These are phyloP conservation scores for Callithrix jacchus DNA, from an alignment of 2,113 vertebrate species.

Conservation along the genomic window DNA sequence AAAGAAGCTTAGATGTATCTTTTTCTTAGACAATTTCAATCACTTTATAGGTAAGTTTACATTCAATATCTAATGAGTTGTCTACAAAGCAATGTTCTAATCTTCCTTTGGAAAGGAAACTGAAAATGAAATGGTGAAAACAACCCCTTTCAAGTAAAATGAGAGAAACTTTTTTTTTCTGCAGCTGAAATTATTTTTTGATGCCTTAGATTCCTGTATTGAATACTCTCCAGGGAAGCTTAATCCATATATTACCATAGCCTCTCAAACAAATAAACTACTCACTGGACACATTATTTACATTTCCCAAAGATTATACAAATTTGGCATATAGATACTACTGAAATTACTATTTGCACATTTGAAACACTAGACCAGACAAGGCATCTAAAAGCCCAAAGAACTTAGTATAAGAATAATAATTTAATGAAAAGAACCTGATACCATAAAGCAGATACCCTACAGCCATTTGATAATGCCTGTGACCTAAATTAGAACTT, in stretches of 20 bases:
- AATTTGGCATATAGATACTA: not conserved
- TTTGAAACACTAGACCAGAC: not conserved
- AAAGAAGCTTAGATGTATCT: not conserved
- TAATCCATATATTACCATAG: not conserved
- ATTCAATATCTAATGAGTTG: not conserved
- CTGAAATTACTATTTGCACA: not conserved
- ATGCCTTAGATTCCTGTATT: not conserved
- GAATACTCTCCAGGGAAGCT: not conserved
- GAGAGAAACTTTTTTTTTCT: not conserved
- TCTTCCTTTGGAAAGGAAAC: not conserved
- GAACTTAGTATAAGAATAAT: not conserved
- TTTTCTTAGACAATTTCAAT: conserved; percentile 22
- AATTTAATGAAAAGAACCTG: not conserved
- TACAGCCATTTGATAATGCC: not conserved
- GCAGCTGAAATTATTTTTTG: not conserved
- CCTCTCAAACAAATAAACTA: not conserved
- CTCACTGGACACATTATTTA: not conserved
- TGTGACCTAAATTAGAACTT: not conserved
- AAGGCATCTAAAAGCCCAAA: not conserved
- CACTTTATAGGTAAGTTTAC: not conserved
- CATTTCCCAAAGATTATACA: not conserved
- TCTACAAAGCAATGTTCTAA: not conserved
- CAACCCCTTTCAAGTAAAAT: not conserved
- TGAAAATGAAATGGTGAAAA: not conserved
- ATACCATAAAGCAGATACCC: not conserved